Evolutionary conservation across 2,113 vertebrate species (phyloP).

Genomic region (Clarias macrocephalus): DNA sequence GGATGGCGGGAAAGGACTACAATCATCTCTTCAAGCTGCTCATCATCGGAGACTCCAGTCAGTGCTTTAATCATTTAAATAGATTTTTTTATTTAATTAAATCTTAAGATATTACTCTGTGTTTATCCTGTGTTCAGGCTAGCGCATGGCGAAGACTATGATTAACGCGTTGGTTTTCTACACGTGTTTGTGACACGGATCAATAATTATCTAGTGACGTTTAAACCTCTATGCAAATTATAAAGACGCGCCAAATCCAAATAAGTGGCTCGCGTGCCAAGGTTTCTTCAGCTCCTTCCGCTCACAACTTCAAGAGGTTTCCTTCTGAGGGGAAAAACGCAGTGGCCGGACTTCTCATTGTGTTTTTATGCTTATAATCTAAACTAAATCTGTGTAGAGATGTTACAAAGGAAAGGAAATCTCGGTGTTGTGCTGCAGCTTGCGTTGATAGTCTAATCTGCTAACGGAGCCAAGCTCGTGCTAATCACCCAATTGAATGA

Average conservation of each 20-base stretch:
- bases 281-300: neutral
- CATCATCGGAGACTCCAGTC: conserved; percentile 85
- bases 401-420: neutral
- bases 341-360: no score
- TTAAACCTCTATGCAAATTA: neutral
- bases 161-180: neutral
- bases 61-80: conserved; percentile 55
- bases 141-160: neutral
- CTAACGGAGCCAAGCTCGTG: no score
- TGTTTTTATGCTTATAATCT: neutral
- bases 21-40: conserved; percentile 83
- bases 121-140: neutral
- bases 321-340: neutral
- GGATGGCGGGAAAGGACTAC: conserved; percentile 82
- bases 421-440: neutral
- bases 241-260: neutral
- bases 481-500: no score
- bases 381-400: neutral
- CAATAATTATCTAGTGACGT: neutral
- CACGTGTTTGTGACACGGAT: neutral
- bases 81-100: neutral
- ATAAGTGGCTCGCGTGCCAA: neutral
- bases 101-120: neutral
- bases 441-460: no score
- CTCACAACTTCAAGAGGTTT: neutral